These are phyloP conservation scores for Ficedula albicollis DNA, from an alignment of 2,797 vertebrate genomes.

Conservation along the genomic window DNA sequence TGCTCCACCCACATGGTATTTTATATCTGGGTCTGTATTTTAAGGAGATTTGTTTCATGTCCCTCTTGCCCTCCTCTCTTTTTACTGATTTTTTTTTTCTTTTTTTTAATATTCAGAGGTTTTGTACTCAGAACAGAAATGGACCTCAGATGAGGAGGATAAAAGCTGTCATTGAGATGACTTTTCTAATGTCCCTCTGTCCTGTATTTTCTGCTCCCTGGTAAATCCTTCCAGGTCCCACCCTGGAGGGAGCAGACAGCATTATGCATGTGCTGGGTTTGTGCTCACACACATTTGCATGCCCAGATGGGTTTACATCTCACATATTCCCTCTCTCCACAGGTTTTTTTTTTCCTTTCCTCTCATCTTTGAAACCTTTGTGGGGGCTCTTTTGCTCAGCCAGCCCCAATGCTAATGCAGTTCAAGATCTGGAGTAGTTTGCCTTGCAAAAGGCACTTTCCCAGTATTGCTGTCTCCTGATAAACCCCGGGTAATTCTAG, in stretches of 20 bases:
- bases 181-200: background rate
- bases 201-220: background rate
- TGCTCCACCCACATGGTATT: conserved; percentile 53
- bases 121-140: conserved; percentile 63
- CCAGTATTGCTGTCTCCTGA: conserved; percentile 72
- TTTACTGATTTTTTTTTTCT: background rate
- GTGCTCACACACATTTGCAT: background rate
- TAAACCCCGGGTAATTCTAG: conserved; percentile 76
- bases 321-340: background rate
- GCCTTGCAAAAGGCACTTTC: conserved; percentile 71
- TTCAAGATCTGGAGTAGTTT: conserved; percentile 37
- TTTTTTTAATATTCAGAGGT: background rate
- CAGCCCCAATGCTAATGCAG: conserved; percentile 67
- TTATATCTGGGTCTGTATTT: conserved; percentile 63
- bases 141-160: conserved; percentile 43
- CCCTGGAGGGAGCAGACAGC: background rate
- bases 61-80: conserved; percentile 27
- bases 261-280: background rate
- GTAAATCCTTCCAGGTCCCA: background rate
- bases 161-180: conserved; percentile 20
- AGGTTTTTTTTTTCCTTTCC: background rate
- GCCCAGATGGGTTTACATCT: background rate
- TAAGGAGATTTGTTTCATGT: conserved; percentile 33
- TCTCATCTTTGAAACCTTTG: conserved; percentile 29
- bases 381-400: conserved; percentile 40